phyloP scores from a whole-genome alignment of 2,797 vertebrate genomes.

The Paratrypauchen microcephalus region DNA sequence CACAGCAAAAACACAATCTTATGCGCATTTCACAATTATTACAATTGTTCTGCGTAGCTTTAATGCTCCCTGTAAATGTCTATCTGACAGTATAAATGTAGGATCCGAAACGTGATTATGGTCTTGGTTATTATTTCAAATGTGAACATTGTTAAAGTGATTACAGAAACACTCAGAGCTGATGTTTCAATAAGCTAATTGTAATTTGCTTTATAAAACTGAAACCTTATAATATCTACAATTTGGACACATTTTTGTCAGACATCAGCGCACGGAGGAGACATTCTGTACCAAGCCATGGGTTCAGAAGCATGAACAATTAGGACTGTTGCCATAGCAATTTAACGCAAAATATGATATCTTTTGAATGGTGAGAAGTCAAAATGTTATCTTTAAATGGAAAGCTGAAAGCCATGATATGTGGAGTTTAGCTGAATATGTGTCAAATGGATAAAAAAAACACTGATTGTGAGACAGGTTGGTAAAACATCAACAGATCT shows the following conservation, averaged over 20 bases:
- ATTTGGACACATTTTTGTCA: no score
- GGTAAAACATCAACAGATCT: no score
- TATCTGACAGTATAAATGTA: neutral
- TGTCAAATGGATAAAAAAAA: no score
- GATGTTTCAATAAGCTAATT: no score
- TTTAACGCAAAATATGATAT: neutral
- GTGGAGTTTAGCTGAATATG: no score
- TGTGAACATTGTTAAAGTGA: neutral
- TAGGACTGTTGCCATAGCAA: neutral
- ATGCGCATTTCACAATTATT: neutral
- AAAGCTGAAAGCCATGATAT: no score
- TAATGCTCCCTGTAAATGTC: neutral
- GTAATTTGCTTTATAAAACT: no score
- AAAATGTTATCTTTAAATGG: neutral
- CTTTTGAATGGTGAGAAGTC: neutral
- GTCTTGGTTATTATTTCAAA: neutral
- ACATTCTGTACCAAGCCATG: no score
- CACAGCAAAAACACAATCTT: neutral
- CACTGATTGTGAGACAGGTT: no score
- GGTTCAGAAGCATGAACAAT: neutral
- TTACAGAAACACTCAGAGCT: neutral
- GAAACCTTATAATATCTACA: no score
- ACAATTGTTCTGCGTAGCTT: neutral
- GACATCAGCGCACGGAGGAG: no score
- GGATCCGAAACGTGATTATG: neutral